Evolutionary conservation across 2,888 invertebrate genomes (phyloP), one percentile per base, ranked within the genome.

Genomic region (Phortica magna): DNA sequence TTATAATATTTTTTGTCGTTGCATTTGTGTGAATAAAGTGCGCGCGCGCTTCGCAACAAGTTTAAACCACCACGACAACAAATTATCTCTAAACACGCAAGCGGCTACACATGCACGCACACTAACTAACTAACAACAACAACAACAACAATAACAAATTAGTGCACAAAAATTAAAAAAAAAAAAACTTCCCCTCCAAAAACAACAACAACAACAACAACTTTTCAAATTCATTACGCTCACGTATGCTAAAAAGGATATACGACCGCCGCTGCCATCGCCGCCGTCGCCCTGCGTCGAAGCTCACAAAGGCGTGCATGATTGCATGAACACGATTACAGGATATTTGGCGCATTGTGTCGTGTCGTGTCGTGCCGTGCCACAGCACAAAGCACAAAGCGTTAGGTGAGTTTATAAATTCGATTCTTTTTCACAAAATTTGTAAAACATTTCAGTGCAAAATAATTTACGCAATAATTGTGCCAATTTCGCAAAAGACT

Each of bases 1-100:
- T 48, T 48, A 14, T 48, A 6, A 2, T 48, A 48, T 48, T 48
- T 9, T 48, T 48, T 48, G 3, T 48, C 10, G 10, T 9, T 48
- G 48, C 48, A 48, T 12, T 48, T 48, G 31, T 31, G 5, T 48
- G 48, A 9, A 48, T 2, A 9, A 48, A 9, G 48, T 12, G 43
- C 43, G 43, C 43, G 43, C 43, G 43, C 43, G 9, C 19, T 9
- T 59, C 19, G 61, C 61, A 61, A 61, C 61, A 61, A 61, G 61
- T 61, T 61, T 61, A n/a, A 61, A 61, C 61, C 19, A 22, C 61
- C 7, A 7, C 61, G 31, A 31, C 65, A 65, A 65, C 65, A 65
- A 65, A 65, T 65, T 65, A 41, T 2, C 1, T 39, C 41, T 65
- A 41, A 65, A n/a, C 65, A 65, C 65, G 65, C 65, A 41, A 65